Percentiles rank a stretch among this genome's conserved stretches.
phyloP scores from a whole-genome alignment of 2,113 vertebrate species.

The Madoqua kirkii region DNA sequence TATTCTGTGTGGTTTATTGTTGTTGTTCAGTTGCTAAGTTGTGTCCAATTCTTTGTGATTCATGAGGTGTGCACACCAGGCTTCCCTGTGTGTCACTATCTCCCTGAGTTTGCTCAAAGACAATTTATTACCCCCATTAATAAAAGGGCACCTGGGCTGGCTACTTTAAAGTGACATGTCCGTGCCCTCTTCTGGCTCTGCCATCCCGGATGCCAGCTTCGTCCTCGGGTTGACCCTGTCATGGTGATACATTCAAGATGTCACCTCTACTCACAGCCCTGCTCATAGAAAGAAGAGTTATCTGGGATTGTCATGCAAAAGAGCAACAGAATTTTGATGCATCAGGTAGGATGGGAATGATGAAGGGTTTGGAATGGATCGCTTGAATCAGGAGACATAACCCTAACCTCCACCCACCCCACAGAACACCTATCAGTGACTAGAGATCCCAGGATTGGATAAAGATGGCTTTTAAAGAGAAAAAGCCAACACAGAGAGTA shows the following conservation, averaged over 20 bases:
- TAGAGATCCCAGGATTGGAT: neutral
- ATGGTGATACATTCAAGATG: neutral
- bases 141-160: neutral
- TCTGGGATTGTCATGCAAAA: neutral
- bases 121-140: neutral
- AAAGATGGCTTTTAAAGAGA: neutral
- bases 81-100: neutral
- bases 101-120: neutral
- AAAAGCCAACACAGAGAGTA: neutral
- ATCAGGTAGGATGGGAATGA: neutral
- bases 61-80: neutral
- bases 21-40: neutral
- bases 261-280: neutral
- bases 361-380: neutral
- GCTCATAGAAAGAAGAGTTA: neutral
- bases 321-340: neutral
- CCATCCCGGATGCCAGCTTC: neutral
- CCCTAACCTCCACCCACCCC: neutral
- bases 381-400: fast-evolving
- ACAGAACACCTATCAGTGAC: too few species aligned
- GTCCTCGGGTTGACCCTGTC: too few species aligned
- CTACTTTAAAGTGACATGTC: neutral
- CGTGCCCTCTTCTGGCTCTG: neutral
- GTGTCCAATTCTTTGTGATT: neutral
- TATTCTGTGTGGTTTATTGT: neutral